Evolutionary conservation across 2,797 vertebrate genomes (phyloP), one percentile per base, ranked within the genome.

Genomic region (Pipistrellus pipistrellus): DNA sequence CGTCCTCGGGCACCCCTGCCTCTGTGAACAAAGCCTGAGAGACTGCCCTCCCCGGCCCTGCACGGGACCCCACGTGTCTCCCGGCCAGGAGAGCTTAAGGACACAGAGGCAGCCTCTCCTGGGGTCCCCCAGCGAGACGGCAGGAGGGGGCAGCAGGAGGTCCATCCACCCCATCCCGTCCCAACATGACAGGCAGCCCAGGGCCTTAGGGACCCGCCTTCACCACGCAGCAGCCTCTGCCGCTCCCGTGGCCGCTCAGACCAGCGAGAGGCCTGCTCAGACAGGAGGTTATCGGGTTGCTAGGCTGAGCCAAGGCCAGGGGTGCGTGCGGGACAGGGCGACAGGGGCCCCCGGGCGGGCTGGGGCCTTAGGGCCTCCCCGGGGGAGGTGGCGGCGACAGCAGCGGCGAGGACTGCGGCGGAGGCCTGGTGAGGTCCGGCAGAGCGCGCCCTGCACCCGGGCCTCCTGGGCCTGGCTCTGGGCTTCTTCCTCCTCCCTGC

Each of bases 401-500:
- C 80, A n/a, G 82, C 85, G 59, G 94, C 85, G 85, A 94, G 73
- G 38, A 71, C 95, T 86, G 84, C 13, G 81, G 94, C 82, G 97
- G 97, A 96, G 94, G 96, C 87, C 95, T 93, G 57, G 96, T 90
- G 96, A 97, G 97, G 97, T 84, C 96, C 93, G 30, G 95, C 97
- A 83, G 96, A 97, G 93, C 96, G 53, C 25, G 92, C 96, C 96
- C 90, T 97, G 92, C 95, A 91, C 95, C 95, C 97, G 97, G 98
- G 97, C 98, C 98, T 97, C 98, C 98, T 88, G 98, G 98, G 97
- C 98, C 98, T 97, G 98, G 98, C 97, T 96, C 98, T 98, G 97
- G 97, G 97, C 94, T 98, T 98, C 98, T 98, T 98, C 97, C 96
- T 98, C 96, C 98, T 98, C 97, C 99, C 98, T 98, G 97, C 98